Evolutionary conservation across 2,797 vertebrate genomes (phyloP).

Genomic region (Xenopus petersii): DNA sequence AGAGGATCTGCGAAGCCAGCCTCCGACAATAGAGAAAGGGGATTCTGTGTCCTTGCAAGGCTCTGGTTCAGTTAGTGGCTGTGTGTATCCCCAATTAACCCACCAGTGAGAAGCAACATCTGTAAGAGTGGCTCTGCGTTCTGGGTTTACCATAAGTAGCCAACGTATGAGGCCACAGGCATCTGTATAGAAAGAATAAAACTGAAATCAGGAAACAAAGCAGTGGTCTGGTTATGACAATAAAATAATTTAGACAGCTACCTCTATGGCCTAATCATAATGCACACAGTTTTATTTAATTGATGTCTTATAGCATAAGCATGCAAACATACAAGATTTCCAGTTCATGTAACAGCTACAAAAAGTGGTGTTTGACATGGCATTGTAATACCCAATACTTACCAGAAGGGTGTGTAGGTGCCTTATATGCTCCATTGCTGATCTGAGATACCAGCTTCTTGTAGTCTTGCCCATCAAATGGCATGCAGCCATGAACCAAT

Average conservation of each 20-base stretch:
- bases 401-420: slow-evolving; percentile 86
- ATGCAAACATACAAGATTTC: no score
- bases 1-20: slow-evolving; percentile 88
- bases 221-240: no score
- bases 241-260: no score
- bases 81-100: slow-evolving; percentile 93
- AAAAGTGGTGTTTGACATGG: no score
- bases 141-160: slow-evolving; percentile 97
- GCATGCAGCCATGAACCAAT: slow-evolving; percentile 91
- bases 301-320: no score
- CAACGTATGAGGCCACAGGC: slow-evolving; percentile 95
- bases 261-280: no score
- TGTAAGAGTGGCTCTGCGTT: slow-evolving; percentile 86
- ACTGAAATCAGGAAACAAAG: no score
- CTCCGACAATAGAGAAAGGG: slow-evolving; percentile 71
- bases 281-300: no score
- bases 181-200: slow-evolving; percentile 65
- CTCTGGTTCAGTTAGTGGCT: slow-evolving; percentile 70
- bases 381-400: slow-evolving; percentile 40
- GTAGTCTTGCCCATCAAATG: slow-evolving; percentile 89
- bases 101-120: slow-evolving; percentile 95
- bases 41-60: slow-evolving; percentile 58
- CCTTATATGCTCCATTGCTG: slow-evolving; percentile 84
- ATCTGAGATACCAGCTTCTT: slow-evolving; percentile 89
- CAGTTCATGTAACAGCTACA: no score